Evolutionary conservation across 2,797 vertebrate species (phyloP), one percentile per base, ranked within the genome.

Genomic region (Acipenser oxyrinchus): DNA sequence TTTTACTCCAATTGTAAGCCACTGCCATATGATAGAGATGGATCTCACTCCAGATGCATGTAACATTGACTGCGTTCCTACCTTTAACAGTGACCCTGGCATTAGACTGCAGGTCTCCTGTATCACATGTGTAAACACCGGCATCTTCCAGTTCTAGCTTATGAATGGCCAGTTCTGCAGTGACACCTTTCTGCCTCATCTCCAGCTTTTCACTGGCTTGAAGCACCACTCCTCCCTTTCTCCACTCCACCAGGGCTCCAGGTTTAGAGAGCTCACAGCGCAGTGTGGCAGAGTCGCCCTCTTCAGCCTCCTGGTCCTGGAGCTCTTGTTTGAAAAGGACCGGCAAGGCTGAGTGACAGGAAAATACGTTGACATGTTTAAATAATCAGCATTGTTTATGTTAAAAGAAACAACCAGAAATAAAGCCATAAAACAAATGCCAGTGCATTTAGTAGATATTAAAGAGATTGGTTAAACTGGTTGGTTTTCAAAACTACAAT

Each of bases 71-170:
- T 37, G 23, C 23, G 4, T 37, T 73, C 70, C 3, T 81, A 86
- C 84, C 82, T 85, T 69, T 80, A 62, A 86, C 82, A 0, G 60
- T 76, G 64, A 86, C 63, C 68, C 71, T 74, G 10, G 84, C 81
- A 37, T 69, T 82, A 49, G 72, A 76, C 65, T 84, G 78, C 74
- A 80, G 71, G 53, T 83, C 76, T 10, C 83, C 82, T 0, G 66
- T 72, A 60, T 78, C 74, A 74, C 83, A 86, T 73, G 77, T 83
- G 73, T 86, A 86, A 51, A 82, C 80, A 65, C 82, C 84, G 7
- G 75, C 78, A 52, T 86, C 84, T 76, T 83, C 82, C 51, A 80
- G 70, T 37, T 72, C 76, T 0, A 66, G 69, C 0, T 73, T 59
- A 0, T 8, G 75, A 23, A 90, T 79, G 66, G 83, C 74, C 1